Evolutionary conservation across 2,888 invertebrate genomes (phyloP).

Genomic region (Rhagonycha lutea): DNA sequence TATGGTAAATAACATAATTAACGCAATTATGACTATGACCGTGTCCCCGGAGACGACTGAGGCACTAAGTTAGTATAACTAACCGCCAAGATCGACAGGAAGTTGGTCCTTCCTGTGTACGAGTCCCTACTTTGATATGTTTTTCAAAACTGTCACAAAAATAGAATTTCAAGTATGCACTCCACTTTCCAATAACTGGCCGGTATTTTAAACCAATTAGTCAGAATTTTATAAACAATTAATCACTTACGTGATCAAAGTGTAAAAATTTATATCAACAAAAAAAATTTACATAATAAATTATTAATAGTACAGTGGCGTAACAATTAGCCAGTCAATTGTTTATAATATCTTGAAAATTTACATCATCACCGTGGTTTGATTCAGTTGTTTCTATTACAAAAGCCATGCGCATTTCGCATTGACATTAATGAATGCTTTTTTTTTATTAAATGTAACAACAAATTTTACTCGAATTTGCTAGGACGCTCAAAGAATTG

Average conservation of each 20-base stretch:
- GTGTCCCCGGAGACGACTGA: constrained; percentile 11
- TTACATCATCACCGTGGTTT: no score
- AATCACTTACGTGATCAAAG: not conserved
- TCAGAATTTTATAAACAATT: not conserved
- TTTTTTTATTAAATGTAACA: not conserved
- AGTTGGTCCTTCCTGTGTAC: constrained; percentile 43
- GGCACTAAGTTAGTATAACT: constrained; percentile 20
- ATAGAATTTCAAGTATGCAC: constrained; percentile 24
- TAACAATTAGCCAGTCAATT: not conserved
- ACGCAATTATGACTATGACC: not conserved
- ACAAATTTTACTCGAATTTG: no score
- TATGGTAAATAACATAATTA: not conserved
- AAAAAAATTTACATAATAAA: not conserved
- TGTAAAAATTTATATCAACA: not conserved
- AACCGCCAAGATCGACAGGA: constrained; percentile 37
- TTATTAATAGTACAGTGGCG: not conserved
- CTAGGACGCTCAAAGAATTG: no score
- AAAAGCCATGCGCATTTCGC: not conserved
- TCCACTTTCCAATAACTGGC: not conserved
- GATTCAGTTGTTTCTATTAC: no score
- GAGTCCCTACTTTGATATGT: constrained; percentile 36
- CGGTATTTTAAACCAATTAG: not conserved
- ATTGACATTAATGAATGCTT: not conserved
- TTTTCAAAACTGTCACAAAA: constrained; percentile 36
- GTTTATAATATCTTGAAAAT: not conserved